A percentile compares a stretch with the other conserved stretches of the same genome.
Evolutionary conservation across 2,797 vertebrate genomes (phyloP).

Genomic region (Sebastes ruberrimus): DNA sequence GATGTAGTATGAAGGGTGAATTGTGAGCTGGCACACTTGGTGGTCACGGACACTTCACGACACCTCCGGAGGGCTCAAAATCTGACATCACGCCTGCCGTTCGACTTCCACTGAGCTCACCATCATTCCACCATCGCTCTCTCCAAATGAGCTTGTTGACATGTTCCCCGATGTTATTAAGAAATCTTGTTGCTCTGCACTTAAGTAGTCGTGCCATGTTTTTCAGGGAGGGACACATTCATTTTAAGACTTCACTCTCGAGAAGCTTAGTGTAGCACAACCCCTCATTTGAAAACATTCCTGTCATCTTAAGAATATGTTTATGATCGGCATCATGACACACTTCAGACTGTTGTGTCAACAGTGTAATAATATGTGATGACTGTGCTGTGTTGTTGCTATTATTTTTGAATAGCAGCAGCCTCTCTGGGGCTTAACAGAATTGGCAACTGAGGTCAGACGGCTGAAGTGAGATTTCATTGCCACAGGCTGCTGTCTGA

Average conservation of each 20-base stretch:
- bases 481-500: constrained; percentile 1
- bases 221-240: background rate
- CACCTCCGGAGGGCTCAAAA: constrained; percentile 20
- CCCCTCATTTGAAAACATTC: background rate
- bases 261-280: background rate
- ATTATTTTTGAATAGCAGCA: background rate
- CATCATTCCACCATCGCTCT: constrained; percentile 6
- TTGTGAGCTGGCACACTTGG: constrained; percentile 2
- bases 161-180: background rate
- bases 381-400: background rate
- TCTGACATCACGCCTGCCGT: constrained; percentile 1
- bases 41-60: constrained; percentile 20
- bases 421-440: constrained; percentile 19
- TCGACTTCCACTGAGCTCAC: constrained; percentile 6
- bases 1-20: constrained; percentile 4
- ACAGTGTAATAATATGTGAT: background rate
- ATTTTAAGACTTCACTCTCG: background rate
- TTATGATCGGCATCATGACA: background rate
- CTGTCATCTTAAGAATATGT: background rate
- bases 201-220: background rate
- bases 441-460: constrained; percentile 27
- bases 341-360: background rate
- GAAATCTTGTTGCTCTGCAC: background rate
- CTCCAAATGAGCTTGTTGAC: constrained; percentile 15
- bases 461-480: constrained; percentile 17